Base-by-base conservation (phyloP, 1,140 invertebrate species). In the Whitmania pigra region DNA sequence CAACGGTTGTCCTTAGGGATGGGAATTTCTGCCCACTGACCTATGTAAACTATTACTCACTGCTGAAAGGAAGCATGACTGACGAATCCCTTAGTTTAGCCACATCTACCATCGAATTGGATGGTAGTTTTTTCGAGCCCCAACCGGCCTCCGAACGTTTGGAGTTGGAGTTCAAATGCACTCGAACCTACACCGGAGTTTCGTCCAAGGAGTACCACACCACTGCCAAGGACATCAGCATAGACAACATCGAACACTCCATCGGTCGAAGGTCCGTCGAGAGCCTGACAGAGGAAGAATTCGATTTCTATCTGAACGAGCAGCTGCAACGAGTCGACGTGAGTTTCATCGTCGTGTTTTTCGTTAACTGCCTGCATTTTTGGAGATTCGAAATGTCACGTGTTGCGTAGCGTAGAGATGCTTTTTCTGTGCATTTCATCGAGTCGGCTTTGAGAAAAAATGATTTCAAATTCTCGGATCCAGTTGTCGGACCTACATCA, bases 221-320 rank as follows among this genome's bases (percentile, higher is more conserved):
- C 57, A 63, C 57, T 13, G 29, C 57, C 29, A 63, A 63, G 57
- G 57, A 63, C 22, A 63, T 63, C 20, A 60, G 55, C 27, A 63
- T 63, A 20, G 57, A 63, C 5, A 63, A 63, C 57, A 25, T 63
- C 29, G 22, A 63, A n/a, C 22, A 7, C 22, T 25, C 29, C 29
- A 31, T 31, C 29, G 57, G 57, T 1, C 2, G 22, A 18, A 63
- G 57, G 11, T 25, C 22, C 18, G 29, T 63, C 6, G 57, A 63
- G 9, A 63, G 57, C 57, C 57, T 63, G 57, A 25, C 57, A 0
- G 57, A 63, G 22, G 57, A 22, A 25, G 57, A 63, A 63, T 63
- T 63, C 29, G 57, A 63, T 25, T 63, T 63, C 22, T 31, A 25
- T 13, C 11, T 63, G 57, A 22, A 63, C 7, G 57, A 63, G 29